phyloP scores from a whole-genome alignment of 53 echinoderm and acorn worm species.

The Crossaster papposus region DNA sequence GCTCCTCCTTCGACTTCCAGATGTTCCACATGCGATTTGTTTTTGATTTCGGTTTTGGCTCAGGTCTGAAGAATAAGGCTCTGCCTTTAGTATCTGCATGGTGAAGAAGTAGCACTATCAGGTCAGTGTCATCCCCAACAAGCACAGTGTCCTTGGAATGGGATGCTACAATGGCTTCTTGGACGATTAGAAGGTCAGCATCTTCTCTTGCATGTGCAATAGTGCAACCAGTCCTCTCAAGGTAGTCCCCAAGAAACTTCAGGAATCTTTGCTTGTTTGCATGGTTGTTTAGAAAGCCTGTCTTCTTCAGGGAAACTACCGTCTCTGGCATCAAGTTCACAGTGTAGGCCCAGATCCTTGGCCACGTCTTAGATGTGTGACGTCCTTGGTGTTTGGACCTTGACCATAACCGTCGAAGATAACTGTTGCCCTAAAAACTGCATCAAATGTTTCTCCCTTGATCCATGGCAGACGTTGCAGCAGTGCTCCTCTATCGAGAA shows the following conservation, averaged over 20 bases:
- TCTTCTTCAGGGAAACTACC: too few species aligned
- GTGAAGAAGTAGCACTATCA: conserved; percentile 66
- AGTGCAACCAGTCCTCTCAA: conserved; percentile 42
- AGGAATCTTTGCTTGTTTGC: too few species aligned
- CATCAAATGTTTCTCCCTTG: conserved; percentile 67
- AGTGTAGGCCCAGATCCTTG: background rate
- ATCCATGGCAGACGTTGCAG: conserved; percentile 43
- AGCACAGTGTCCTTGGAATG: conserved; percentile 19
- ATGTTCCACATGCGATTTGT: conserved; percentile 69
- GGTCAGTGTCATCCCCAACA: conserved; percentile 68
- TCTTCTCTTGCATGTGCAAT: conserved; percentile 62
- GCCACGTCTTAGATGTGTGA: conserved; percentile 36
- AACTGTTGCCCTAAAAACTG: conserved; percentile 50
- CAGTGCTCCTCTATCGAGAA: conserved; percentile 75
- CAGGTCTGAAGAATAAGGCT: conserved; percentile 61
- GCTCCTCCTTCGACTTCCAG: conserved; percentile 2
- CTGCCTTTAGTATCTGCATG: conserved; percentile 19
- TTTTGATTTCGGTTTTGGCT: conserved; percentile 41
- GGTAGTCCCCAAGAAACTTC: conserved; percentile 25
- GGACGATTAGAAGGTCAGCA: conserved; percentile 58
- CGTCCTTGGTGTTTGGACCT: conserved; percentile 60
- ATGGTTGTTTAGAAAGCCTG: too few species aligned
- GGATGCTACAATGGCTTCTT: conserved; percentile 41
- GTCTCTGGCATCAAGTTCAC: conserved; percentile 49
- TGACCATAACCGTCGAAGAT: conserved; percentile 57